phyloP scores from a whole-genome alignment of 2,888 invertebrate species.

The Trachelus iudaicus region DNA sequence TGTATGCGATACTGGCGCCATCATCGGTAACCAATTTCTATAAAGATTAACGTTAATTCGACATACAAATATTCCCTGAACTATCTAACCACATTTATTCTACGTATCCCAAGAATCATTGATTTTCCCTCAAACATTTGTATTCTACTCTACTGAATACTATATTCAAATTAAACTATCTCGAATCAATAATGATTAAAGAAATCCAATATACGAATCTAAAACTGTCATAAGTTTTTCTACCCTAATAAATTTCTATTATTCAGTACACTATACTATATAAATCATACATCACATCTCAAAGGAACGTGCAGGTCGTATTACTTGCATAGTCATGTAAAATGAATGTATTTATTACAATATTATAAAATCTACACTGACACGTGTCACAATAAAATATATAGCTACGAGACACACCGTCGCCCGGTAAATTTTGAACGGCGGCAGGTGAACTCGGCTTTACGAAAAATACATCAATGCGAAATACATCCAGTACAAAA shows the following conservation, averaged over 20 bases:
- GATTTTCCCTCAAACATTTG: not conserved
- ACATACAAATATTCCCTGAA: not conserved
- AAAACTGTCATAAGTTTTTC: not conserved
- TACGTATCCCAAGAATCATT: not conserved
- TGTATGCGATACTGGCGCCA: not conserved
- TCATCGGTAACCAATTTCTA: not conserved
- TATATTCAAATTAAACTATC: not conserved
- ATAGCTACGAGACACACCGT: constrained; percentile 31
- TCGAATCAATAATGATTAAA: not conserved
- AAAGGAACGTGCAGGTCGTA: not conserved
- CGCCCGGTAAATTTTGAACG: constrained; percentile 20
- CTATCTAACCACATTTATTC: not conserved
- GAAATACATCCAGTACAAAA: constrained; percentile 54
- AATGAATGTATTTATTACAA: constrained; percentile 62
- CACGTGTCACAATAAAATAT: constrained; percentile 40
- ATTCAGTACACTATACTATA: not conserved
- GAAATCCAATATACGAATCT: not conserved
- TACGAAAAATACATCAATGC: constrained; percentile 52
- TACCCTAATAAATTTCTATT: not conserved
- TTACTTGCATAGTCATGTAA: constrained; percentile 19
- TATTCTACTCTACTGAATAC: not conserved
- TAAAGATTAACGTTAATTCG: not conserved
- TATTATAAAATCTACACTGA: constrained; percentile 62
- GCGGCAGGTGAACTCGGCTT: constrained; percentile 21
- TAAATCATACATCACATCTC: not conserved